phyloP scores from a whole-genome alignment of 1,140 invertebrate genomes.

The Leptoteleia sp. region DNA sequence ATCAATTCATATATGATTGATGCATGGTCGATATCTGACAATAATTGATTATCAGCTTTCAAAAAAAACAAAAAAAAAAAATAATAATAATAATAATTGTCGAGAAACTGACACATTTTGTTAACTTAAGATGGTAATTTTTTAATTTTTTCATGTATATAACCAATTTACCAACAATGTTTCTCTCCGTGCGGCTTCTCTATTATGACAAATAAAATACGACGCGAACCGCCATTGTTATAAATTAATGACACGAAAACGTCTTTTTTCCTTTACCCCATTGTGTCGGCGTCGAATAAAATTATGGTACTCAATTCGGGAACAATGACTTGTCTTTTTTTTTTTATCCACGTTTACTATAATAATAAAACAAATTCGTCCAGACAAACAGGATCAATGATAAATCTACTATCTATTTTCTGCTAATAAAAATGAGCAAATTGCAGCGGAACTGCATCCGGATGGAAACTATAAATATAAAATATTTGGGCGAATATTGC shows the following conservation, averaged over 20 bases:
- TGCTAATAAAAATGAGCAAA: constrained; percentile 16
- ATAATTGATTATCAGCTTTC: no score
- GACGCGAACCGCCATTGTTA: constrained; percentile 1
- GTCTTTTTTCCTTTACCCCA: neutral
- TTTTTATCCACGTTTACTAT: constrained; percentile 13
- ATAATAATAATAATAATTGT: no score
- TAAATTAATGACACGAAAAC: neutral
- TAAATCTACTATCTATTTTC: constrained; percentile 1
- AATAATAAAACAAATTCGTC: constrained; percentile 16
- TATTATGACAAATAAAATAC: constrained; percentile 11
- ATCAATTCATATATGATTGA: no score
- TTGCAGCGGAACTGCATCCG: neutral
- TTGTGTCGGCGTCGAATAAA: neutral
- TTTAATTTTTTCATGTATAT: no score
- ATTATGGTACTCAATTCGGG: constrained; percentile 4
- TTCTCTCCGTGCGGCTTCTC: no score
- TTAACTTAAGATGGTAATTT: no score
- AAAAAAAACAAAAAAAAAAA: no score
- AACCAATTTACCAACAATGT: no score
- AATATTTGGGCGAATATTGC: neutral
- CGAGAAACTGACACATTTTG: no score
- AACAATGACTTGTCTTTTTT: constrained; percentile 22
- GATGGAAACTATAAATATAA: constrained; percentile 12
- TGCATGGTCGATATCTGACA: no score
- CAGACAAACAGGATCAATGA: constrained; percentile 1